Evolutionary conservation across 2,113 vertebrate species (phyloP).

Genomic region (Ophiodon elongatus): DNA sequence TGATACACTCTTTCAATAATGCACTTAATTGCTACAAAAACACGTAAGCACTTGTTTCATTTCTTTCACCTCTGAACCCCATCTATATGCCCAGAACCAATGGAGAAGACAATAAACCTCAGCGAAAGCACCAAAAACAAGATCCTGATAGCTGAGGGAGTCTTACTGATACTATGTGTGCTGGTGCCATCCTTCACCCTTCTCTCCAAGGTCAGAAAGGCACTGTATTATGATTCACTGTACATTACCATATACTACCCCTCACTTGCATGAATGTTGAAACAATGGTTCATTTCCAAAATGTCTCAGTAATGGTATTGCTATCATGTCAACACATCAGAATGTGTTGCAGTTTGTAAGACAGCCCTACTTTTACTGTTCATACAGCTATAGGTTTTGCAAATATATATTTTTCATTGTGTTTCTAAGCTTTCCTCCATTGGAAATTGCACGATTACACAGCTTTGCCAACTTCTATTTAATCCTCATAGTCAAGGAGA

Average conservation of each 20-base stretch:
- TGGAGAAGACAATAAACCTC: slow-evolving; percentile 74
- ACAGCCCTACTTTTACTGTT: neutral
- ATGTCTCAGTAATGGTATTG: slow-evolving; percentile 12
- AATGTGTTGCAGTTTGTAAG: neutral
- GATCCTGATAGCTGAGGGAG: slow-evolving; percentile 79
- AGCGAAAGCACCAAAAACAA: slow-evolving; percentile 81
- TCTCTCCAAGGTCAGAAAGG: slow-evolving; percentile 79
- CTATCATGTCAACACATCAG: neutral
- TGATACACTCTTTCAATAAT: neutral
- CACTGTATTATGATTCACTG: neutral
- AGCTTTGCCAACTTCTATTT: slow-evolving; percentile 14
- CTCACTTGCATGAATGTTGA: neutral
- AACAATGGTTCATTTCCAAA: neutral
- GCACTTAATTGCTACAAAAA: neutral
- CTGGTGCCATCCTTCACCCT: slow-evolving; percentile 73
- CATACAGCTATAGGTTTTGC: neutral
- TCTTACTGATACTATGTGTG: slow-evolving; percentile 79
- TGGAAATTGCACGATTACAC: slow-evolving; percentile 5
- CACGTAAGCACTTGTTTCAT: neutral
- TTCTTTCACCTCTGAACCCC: slow-evolving; percentile 16
- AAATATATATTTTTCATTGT: neutral
- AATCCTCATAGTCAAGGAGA: slow-evolving; percentile 68
- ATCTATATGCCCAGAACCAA: slow-evolving; percentile 59
- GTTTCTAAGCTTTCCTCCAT: neutral
- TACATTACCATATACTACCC: no score